These are phyloP conservation scores for Decapterus maruadsi DNA, from an alignment of 2,797 vertebrate species.

Conservation along the genomic window DNA sequence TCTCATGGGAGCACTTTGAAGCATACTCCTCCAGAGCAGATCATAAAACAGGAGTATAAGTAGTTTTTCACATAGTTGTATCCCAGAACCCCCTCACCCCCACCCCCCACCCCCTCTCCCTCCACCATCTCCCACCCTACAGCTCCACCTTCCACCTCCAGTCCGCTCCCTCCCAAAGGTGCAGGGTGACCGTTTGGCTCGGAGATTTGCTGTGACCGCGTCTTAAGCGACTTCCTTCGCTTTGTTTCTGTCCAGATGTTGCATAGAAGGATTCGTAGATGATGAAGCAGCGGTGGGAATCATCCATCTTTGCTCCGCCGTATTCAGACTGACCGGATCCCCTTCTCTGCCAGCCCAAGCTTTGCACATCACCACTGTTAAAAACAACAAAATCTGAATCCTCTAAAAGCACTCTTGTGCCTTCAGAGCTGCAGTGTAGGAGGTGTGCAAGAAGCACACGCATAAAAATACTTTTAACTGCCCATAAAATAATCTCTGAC, in stretches of 20 bases:
- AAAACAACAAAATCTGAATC: not conserved
- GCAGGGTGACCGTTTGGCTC: constrained; percentile 21
- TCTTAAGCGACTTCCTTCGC: constrained; percentile 18
- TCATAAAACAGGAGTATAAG: constrained; percentile 85
- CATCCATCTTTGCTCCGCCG: not conserved
- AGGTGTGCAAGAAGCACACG: constrained; percentile 1
- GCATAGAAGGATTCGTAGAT: not conserved
- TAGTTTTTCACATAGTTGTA: constrained; percentile 82
- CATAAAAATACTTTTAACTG: not conserved
- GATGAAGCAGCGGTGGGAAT: not conserved
- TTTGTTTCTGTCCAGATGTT: constrained; percentile 58
- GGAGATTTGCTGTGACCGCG: constrained; percentile 31
- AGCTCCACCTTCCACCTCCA: constrained; percentile 64
- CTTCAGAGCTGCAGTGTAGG: constrained; percentile 8
- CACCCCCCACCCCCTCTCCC: constrained; percentile 31
- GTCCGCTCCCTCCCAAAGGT: constrained; percentile 32
- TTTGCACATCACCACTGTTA: not conserved
- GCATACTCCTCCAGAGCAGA: constrained; percentile 82
- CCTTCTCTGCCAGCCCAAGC: not conserved
- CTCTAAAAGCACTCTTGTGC: not conserved
- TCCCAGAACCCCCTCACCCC: constrained; percentile 52
- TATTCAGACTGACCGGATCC: not conserved
- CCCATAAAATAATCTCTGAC: not conserved
- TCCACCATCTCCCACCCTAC: constrained; percentile 31
- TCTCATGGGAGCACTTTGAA: constrained; percentile 85